Conservation (phyloP, 2,797 vertebrate genomes). For the Bovichtus diacanthus region DNA sequence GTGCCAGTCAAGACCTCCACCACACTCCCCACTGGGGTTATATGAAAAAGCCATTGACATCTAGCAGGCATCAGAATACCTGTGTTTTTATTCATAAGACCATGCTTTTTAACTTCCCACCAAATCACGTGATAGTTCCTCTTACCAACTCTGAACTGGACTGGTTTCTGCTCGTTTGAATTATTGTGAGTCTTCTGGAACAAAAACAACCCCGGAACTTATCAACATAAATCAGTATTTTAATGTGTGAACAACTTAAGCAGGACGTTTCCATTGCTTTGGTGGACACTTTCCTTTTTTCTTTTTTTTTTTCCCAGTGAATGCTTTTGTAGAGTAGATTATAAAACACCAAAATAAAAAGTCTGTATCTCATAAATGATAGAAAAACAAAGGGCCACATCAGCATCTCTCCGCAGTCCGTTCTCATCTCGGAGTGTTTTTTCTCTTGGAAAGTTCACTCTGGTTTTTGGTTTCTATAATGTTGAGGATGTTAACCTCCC, state of each 20-base stretch:
- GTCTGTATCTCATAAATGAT: conserved; percentile 5
- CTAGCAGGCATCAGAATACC: background rate
- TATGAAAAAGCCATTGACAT: background rate
- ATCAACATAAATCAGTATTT: background rate
- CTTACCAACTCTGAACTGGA: background rate
- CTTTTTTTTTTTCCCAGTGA: no score
- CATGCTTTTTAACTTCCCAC: no score
- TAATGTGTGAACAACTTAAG: background rate
- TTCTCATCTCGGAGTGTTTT: conserved; percentile 7
- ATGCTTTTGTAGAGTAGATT: no score
- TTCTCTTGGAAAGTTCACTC: conserved; percentile 12
- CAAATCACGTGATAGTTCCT: background rate
- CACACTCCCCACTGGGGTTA: background rate
- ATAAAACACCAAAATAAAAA: background rate
- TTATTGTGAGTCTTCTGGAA: no score
- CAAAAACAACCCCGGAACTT: no score
- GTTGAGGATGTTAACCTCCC: background rate
- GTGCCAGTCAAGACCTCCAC: background rate
- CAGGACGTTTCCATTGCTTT: no score
- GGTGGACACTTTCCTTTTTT: no score
- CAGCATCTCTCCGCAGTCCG: conserved; percentile 14
- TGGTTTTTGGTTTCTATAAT: background rate
- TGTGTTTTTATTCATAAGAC: background rate
- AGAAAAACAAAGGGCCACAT: conserved; percentile 25
- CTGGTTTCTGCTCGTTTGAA: no score